Evolutionary conservation across 2,113 vertebrate genomes (phyloP), one percentile per base, ranked within the genome.

Genomic region (Atrichornis clamosus): DNA sequence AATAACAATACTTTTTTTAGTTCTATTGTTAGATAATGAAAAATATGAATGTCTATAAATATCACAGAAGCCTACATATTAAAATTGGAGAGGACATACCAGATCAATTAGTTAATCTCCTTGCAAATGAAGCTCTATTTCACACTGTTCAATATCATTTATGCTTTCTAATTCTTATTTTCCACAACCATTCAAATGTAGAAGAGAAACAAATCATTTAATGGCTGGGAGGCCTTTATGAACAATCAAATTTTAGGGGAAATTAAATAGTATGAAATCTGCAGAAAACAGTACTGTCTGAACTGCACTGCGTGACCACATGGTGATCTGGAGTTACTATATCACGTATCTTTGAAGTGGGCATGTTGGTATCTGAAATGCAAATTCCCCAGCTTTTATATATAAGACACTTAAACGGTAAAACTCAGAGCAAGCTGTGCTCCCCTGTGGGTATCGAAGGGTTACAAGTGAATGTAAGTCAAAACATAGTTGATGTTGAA

Each of bases 401-500:
- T 30, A 30, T 3, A 42, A 79, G 58, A 33, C 3, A n/a, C 76
- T 84, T 80, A 84, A 91, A 70, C 4, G 11, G 47, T 46, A 87
- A 77, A 84, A 8, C 60, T 89, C 23, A 30, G 20, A 73, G 50
- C 13, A 92, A 74, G 62, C 42, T 76, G 37, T 78, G 28, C 8
- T 93, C 13, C 24, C 21, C 37, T 65, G 70, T 70, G 88, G 84
- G 39, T 78, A 65, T 6, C 39, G 72, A 94, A 91, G 76, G 64
- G 89, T 95, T 96, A 63, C 76, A 42, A 56, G 46, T 3, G 3
- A 82, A 77, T 42, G 41, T 50, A 95, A 96, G 90, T 95, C 84
- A 82, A 94, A 96, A 93, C 87, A 65, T 32, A 68, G 73, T 84
- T 80, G 63, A 85, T 46, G 69, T n/a, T 87, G 84, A 95, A 95